Evolutionary conservation across 2,113 vertebrate species (phyloP).

Genomic region (Panurus biarmicus): DNA sequence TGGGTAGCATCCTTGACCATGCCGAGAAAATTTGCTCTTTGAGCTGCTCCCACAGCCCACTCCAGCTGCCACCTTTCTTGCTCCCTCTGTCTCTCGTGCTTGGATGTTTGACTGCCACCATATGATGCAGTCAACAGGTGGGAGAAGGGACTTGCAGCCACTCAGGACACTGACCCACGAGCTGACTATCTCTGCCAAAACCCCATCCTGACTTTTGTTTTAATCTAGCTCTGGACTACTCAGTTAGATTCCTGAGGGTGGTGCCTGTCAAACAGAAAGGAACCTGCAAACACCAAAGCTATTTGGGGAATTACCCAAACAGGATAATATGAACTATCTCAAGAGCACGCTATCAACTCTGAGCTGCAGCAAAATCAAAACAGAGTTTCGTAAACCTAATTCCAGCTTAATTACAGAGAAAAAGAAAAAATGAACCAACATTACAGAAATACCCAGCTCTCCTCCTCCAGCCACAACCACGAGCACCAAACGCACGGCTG

Average conservation of each 20-base stretch:
- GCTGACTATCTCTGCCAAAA: not conserved
- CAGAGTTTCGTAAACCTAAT: not conserved
- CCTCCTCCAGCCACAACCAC: not conserved
- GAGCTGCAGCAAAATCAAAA: not conserved
- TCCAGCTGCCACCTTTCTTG: not conserved
- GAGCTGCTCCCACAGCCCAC: not conserved
- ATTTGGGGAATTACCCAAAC: not conserved
- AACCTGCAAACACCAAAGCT: not conserved
- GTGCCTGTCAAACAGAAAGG: not conserved
- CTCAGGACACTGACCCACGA: accelerated
- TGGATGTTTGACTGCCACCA: not conserved
- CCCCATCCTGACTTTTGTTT: not conserved
- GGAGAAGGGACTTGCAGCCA: not conserved
- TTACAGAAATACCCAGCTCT: not conserved
- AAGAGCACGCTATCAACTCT: not conserved
- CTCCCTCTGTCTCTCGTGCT: not conserved
- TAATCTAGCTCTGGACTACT: not conserved
- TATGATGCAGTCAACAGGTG: accelerated
- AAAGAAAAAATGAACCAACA: not conserved
- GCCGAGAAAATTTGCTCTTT: accelerated
- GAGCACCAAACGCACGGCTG: accelerated
- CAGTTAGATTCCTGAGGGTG: too few species aligned
- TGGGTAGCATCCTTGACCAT: not conserved
- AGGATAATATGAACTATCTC: not conserved
- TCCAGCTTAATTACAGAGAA: too few species aligned